Base-by-base conservation (phyloP, 2,797 vertebrate species). In the Urophycis tenuis region DNA sequence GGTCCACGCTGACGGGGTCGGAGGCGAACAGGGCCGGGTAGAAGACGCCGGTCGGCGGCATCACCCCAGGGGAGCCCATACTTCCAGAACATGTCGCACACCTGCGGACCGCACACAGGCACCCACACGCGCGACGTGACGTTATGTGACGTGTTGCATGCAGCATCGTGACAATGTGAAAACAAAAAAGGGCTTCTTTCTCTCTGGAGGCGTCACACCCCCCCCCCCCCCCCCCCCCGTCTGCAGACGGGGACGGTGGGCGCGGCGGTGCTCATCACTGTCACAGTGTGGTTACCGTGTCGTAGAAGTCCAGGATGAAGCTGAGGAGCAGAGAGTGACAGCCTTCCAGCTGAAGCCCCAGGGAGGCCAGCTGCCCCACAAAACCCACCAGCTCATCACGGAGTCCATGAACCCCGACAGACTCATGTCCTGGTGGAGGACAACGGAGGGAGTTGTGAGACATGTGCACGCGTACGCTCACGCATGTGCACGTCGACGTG, bases 281-380 rank as follows among this genome's bases (percentile, higher is more conserved):
- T 29, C 60, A n/a, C n/a, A 29, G 60, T 29, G n/a, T 29, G 4
- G 74, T 87, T 93, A 99, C 97, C n/a, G 89, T 95, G 81, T 94
- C 94, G 82, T 98, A 99, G 91, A 99, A 98, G 85, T 95, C 94
- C 91, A 99, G 91, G 77, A 94, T 86, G 85, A 97, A 95, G 86
- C 93, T 92, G 75, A 99, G 89, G 74, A 99, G 89, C 19, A 99
- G 92, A 7, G 89, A 74, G 80, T 90, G 88, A 81, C 90, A 94
- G 39, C 83, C 90, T 87, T 99, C 97, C 53, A 98, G 86, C 82
- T 87, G 94, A 77, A 99, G 72, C 0, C 91, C 95, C 60, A 89
- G 76, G 2, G 93, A 90, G 14, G 95, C 94, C 78, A 99, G 88
- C 69, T 85, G 79, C 19, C 95, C 96, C 72, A 96, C 94, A 29